Conservation (phyloP, 2,888 invertebrate genomes). For the Choristoneura rosaceana region DNA sequence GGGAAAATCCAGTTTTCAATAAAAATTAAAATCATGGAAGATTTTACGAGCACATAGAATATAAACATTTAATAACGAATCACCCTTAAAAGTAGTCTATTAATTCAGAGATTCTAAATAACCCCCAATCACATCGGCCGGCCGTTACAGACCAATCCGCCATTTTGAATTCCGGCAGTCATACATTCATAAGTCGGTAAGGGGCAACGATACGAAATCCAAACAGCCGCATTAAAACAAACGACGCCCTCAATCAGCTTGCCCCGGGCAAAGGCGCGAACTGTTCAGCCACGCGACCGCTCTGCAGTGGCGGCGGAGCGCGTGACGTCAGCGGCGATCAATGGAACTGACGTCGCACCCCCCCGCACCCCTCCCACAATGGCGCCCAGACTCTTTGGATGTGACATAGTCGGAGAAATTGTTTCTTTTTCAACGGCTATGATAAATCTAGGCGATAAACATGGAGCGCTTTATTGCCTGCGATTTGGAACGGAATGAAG, state of each 20-base stretch:
- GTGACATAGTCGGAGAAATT: conserved; percentile 34
- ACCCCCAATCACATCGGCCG: not conserved
- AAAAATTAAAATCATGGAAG: too few relatives aligned
- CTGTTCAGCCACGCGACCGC: conserved; percentile 49
- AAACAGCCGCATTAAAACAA: conserved; percentile 51
- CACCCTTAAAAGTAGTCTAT: too few relatives aligned
- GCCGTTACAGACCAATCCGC: conserved; percentile 9
- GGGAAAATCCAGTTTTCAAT: too few relatives aligned
- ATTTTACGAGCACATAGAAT: too few relatives aligned
- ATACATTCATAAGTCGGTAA: conserved; percentile 37
- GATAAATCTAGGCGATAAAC: conserved; percentile 40
- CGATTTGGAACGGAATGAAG: conserved; percentile 39
- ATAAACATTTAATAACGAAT: too few relatives aligned
- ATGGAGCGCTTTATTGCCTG: conserved; percentile 33
- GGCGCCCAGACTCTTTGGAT: conserved; percentile 47
- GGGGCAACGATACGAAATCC: conserved; percentile 44
- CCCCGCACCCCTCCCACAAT: conserved; percentile 45
- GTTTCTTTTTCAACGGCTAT: conserved; percentile 37
- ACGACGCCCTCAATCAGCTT: conserved; percentile 46
- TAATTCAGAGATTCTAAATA: too few relatives aligned
- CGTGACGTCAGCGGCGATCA: conserved; percentile 76
- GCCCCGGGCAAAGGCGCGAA: conserved; percentile 51
- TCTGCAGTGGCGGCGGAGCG: conserved; percentile 58
- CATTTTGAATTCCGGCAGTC: conserved; percentile 26
- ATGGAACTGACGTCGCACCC: conserved; percentile 71